Evolutionary conservation across 2,797 vertebrate species (phyloP), one percentile per base, ranked within the genome.

Genomic region (Scyliorhinus canicula): DNA sequence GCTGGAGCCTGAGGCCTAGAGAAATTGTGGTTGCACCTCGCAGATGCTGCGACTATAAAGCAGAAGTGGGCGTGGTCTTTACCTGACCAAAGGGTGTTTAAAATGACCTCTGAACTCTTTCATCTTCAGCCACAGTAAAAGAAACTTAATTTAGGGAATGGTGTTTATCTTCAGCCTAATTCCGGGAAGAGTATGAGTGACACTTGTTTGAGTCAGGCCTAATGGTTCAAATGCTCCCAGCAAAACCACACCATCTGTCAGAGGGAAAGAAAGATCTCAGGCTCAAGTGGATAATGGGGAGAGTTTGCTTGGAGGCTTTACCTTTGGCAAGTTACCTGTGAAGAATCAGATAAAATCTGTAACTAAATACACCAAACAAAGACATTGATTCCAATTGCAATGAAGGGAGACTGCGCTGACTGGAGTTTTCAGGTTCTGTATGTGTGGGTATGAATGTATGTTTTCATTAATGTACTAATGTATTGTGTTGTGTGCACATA

Each of bases 281-380:
- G 31, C 26, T 86, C 84, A 86, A 86, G 84, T 52, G 50, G 50
- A 86, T 86, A 86, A 86, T 86, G 50, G 84, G 50, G 52, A 52
- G 14, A 28, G 28, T 86, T 55, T 86, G 84, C 84, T 86, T 28
- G 14, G 28, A 86, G 84, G 84, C 47, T 35, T 31, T 52, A 31
- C 50, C 35, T 55, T 55, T 35, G 84, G 28, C 84, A 86, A 86
- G 26, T 86, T 86, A 35, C 26, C 84, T 55, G 84, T 9, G 7
- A 52, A 31, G 50, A 86, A 55, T 86, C 84, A 31, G 50, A 52
- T 86, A 55, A 35, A 86, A 52, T 16, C 84, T 86, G 84, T 50
- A 55, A 47, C 47, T 86, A 86, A 35, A 2, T 31, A 55, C 26
- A 86, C 50, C 84, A 86, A 84, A 84, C 44, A 84, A 55, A 31